These are phyloP conservation scores for Thripadectes ignobilis DNA, from an alignment of 2,797 vertebrate genomes.

Conservation along the genomic window DNA sequence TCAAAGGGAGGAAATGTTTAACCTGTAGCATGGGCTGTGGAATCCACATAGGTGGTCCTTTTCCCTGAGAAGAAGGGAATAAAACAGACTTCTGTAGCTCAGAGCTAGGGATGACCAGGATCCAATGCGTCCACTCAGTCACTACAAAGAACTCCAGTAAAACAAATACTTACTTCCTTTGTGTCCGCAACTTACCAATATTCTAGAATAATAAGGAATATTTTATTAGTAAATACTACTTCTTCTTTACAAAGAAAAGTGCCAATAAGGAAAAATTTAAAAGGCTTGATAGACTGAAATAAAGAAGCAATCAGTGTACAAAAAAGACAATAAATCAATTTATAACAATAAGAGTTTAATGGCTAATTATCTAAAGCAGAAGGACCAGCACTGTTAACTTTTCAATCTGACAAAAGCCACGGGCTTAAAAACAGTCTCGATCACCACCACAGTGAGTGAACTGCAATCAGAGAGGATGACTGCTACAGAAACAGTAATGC, in stretches of 20 bases:
- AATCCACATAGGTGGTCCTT: background rate
- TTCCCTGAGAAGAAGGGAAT: background rate
- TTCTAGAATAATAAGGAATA: background rate
- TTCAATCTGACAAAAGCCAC: background rate
- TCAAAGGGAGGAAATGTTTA: background rate
- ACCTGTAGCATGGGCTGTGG: background rate
- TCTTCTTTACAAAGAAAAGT: background rate
- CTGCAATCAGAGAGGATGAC: background rate
- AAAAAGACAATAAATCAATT: background rate
- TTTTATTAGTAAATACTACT: background rate
- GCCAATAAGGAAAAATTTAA: background rate
- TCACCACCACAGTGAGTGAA: fast-evolving
- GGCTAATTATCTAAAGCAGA: background rate
- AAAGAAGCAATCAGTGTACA: background rate
- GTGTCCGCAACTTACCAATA: background rate
- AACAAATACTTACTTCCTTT: background rate
- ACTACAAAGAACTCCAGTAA: background rate
- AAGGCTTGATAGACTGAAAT: background rate
- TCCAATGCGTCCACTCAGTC: background rate
- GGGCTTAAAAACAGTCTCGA: background rate
- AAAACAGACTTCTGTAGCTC: background rate
- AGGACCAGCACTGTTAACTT: background rate
- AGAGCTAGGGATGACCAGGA: background rate
- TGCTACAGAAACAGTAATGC: background rate
- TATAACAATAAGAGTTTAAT: background rate